Evolutionary conservation across 2,113 vertebrate genomes (phyloP), one percentile per base, ranked within the genome.

Genomic region (Typhlomys cinereus): DNA sequence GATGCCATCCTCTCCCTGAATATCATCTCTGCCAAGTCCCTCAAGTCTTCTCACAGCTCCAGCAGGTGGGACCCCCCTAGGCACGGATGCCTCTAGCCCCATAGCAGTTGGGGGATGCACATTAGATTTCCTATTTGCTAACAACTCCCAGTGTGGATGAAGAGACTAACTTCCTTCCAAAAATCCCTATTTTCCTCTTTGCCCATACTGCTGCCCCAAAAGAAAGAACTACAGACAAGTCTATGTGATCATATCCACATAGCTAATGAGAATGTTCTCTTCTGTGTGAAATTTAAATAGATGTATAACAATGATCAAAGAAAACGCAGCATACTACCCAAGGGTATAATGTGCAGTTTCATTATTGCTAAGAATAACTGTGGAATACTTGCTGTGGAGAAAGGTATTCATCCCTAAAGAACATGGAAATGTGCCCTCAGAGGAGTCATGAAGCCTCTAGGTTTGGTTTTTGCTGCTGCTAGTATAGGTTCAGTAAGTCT

Each of bases 21-120:
- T 96, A 99, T 99, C 41, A 99, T 99, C 96, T 99, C 99, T 62
- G 99, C 99, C 59, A 99, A 99, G 97, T 99, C 99, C 96, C 98
- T 99, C 95, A 99, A 99, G 93, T 99, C 99, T 0, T 99, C 99
- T 85, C 99, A 99, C 97, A 99, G 97, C 97, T 98, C 99, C 91
- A 99, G 99, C 98, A 99, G 99, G 99, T 99, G 95, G 64, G 83
- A 34, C 17, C 2, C 50, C 48, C 62, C 10, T 0, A 1, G 10
- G 11, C 34, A 23, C 3, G 15, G 13, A 20, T 12, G 59, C 4
- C 25, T 61, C 67, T n/a, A 21, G 23, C 81, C 36, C 41, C 4
- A 9, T 6, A 7, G 18, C 5, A 11, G 25, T 12, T 57, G 17
- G 4, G 0, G 4, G 61, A 0, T 7, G 12, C 46, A 17, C 31